Evolutionary conservation across 2,888 invertebrate genomes (phyloP).

Genomic region (Lasioglossum villosulum): DNA sequence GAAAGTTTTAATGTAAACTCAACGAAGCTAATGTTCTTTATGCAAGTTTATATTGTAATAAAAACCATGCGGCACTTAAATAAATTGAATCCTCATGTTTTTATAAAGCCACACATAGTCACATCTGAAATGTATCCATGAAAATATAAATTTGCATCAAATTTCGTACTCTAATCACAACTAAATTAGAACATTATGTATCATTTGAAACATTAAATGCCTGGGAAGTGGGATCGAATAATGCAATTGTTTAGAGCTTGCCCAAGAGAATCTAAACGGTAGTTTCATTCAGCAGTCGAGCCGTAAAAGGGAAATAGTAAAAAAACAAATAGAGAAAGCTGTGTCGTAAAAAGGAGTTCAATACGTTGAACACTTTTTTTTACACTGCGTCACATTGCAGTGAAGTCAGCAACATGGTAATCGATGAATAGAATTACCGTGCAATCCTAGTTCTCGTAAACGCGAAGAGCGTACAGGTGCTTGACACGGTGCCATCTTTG

Average conservation of each 20-base stretch:
- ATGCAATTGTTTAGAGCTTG: background rate
- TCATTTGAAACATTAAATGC: background rate
- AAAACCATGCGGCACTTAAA: too few relatives aligned
- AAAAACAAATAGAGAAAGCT: background rate
- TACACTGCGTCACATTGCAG: background rate
- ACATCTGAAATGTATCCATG: too few relatives aligned
- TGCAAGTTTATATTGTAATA: too few relatives aligned
- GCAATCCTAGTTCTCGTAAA: conserved; percentile 21
- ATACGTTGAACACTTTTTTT: background rate
- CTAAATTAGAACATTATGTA: background rate
- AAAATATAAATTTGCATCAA: too few relatives aligned
- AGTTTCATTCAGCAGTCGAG: background rate
- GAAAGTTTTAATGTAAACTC: too few relatives aligned
- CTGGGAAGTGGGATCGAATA: background rate
- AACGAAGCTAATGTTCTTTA: too few relatives aligned
- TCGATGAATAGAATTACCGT: conserved; percentile 50
- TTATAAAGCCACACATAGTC: too few relatives aligned
- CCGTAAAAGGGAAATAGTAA: background rate
- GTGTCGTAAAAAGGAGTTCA: background rate
- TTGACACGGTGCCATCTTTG: conserved; percentile 34
- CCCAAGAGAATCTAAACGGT: background rate
- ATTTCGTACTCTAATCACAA: too few relatives aligned
- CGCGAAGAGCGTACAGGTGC: background rate
- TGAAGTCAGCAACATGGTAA: conserved; percentile 30
- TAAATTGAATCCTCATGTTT: too few relatives aligned